phyloP scores from a whole-genome alignment of 2,888 invertebrate species.

The Lasioglossum morio region DNA sequence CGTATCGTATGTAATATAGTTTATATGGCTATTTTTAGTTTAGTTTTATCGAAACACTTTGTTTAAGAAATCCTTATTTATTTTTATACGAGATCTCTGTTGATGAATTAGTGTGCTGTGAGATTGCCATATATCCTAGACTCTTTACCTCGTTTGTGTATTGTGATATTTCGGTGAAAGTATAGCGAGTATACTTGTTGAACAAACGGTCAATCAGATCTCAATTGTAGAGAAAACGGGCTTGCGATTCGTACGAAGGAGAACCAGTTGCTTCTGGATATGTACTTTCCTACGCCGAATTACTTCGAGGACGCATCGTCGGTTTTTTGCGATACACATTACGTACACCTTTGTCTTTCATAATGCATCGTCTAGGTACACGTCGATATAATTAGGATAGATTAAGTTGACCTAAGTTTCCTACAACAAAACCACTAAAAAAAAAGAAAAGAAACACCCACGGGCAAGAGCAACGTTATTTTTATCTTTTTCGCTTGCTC shows the following conservation, averaged over 20 bases:
- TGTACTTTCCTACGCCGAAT: constrained; percentile 39
- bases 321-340: constrained; percentile 35
- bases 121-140: constrained; percentile 75
- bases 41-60: constrained; percentile 46
- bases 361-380: constrained; percentile 45
- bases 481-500: background rate
- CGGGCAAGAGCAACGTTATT: background rate
- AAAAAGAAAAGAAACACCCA: background rate
- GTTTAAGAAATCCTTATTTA: constrained; percentile 71
- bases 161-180: constrained; percentile 76
- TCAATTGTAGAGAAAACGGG: constrained; percentile 51
- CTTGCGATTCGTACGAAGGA: constrained; percentile 21
- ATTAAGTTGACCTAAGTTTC: constrained; percentile 36
- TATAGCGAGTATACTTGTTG: constrained; percentile 29
- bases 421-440: constrained; percentile 15
- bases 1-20: constrained; percentile 47
- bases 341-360: constrained; percentile 58
- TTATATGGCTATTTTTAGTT: constrained; percentile 42
- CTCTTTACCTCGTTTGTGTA: constrained; percentile 61
- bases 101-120: constrained; percentile 76
- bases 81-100: constrained; percentile 76
- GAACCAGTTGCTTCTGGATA: background rate
- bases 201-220: constrained; percentile 40
- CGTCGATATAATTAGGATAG: constrained; percentile 27
- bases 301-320: constrained; percentile 45